phyloP scores from a whole-genome alignment of 2,888 invertebrate genomes.

The Lomographa bimaculata region DNA sequence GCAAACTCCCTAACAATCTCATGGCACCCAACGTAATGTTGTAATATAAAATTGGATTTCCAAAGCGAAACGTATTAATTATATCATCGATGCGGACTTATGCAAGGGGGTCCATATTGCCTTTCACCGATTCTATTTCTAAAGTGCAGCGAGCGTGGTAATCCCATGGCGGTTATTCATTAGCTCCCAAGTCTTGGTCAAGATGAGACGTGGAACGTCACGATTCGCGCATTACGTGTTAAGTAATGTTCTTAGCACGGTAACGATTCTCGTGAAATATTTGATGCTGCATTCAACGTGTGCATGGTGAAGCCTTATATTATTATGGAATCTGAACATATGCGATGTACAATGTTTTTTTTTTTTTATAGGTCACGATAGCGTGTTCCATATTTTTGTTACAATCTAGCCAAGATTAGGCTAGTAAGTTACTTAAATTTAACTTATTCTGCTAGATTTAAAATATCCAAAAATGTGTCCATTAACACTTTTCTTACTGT shows the following conservation, averaged over 20 bases:
- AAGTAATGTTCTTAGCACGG: conserved; percentile 13
- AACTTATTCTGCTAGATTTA: too few species aligned
- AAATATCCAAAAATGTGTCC: too few species aligned
- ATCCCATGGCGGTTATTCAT: conserved; percentile 46
- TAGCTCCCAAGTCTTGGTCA: conserved; percentile 27
- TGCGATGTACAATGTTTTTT: too few species aligned
- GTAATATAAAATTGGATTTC: conserved; percentile 29
- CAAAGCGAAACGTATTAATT: conserved; percentile 42
- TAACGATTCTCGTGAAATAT: conserved; percentile 8
- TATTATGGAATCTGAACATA: too few species aligned
- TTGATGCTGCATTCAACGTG: not conserved
- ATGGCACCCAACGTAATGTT: conserved; percentile 7
- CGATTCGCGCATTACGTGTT: conserved; percentile 26
- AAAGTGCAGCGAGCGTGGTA: conserved; percentile 43
- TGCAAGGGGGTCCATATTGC: conserved; percentile 41
- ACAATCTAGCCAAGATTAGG: too few species aligned
- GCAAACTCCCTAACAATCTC: conserved; percentile 25
- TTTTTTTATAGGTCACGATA: too few species aligned
- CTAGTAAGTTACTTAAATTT: too few species aligned
- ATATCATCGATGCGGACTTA: conserved; percentile 40
- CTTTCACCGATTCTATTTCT: conserved; percentile 42
- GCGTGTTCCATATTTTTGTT: too few species aligned
- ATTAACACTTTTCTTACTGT: too few species aligned
- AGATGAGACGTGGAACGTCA: conserved; percentile 33
- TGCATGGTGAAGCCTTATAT: too few species aligned